Evolutionary conservation across 2,113 vertebrate genomes (phyloP).

Genomic region (Dermatemys mawii): DNA sequence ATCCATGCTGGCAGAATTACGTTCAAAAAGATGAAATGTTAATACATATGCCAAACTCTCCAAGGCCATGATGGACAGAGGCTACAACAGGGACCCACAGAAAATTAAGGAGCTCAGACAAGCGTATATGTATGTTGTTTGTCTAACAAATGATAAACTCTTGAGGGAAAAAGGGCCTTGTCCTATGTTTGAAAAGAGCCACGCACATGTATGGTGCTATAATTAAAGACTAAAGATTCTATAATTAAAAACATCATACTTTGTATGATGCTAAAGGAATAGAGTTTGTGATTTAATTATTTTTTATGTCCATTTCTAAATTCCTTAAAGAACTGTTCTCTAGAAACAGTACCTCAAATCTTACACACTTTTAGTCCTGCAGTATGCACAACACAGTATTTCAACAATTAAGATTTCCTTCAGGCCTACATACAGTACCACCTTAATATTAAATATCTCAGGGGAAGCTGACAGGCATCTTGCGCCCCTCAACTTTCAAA

Average conservation of each 20-base stretch:
- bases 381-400: not conserved
- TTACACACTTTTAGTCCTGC: not conserved
- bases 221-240: not conserved
- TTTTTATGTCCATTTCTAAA: not conserved
- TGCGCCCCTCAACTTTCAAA: not conserved
- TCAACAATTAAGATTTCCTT: not conserved
- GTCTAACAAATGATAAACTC: no score
- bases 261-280: not conserved
- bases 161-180: no score
- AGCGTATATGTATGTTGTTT: no score
- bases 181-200: not conserved
- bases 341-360: not conserved
- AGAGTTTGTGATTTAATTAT: not conserved
- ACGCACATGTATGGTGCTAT: not conserved
- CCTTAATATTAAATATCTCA: not conserved
- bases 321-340: not conserved
- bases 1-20: no score
- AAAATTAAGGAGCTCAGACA: no score
- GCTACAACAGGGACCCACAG: no score
- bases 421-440: not conserved
- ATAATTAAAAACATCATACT: no score
- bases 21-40: no score
- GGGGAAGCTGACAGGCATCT: not conserved
- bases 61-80: no score
- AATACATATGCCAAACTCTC: no score